Base-by-base conservation (phyloP, 2,113 vertebrate species). In the Saguinus imperator region DNA sequence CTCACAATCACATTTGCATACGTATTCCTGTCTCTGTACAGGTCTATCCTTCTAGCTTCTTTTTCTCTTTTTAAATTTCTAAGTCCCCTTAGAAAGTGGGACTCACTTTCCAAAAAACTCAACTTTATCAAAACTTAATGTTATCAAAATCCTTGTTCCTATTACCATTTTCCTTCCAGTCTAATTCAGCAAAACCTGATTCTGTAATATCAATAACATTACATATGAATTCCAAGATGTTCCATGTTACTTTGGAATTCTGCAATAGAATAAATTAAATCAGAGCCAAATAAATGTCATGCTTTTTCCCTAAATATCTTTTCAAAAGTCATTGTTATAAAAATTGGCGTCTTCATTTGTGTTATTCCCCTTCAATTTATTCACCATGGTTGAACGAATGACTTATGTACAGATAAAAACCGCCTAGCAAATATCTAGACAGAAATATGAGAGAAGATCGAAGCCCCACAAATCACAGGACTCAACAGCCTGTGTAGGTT, bases 201-300 rank as follows among this genome's bases (percentile, higher is more conserved):
- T 37, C 57, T 70, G 48, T 12, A 75, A 27, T 75, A 43, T 48
- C 25, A 50, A 37, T 18, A 11, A 11, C 9, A 25, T 40, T 61
- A 27, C 3, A 0, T 16, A 43, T 66, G 43, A 27, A 68, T 72
- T 87, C 29, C 17, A 29, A 94, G 57, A 29, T 10, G 2, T 40
- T 52, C 18, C 17, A 29, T 11, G 57, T 88, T 95, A 35, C 58
- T 86, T 81, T 79, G 29, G 37, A 75, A 87, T 96, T 97, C 81
- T 89, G 57, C 58, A 58, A 35, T 66, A 89, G n/a, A 61, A 87
- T 55, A 76, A 83, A 92, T 92, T 73, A 68, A 86, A 73, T 2
- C 8, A 70, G 55, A 92, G 18, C 8, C n/a, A 81, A 91, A 91
- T n/a, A 87, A 80, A 61, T 5, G 2, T 32, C 23, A 35, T 18